A percentile compares a stretch with the other conserved stretches of the same genome.
Evolutionary conservation across 2,888 invertebrate species (phyloP).

Genomic region (Chloroclystis v-ata): DNA sequence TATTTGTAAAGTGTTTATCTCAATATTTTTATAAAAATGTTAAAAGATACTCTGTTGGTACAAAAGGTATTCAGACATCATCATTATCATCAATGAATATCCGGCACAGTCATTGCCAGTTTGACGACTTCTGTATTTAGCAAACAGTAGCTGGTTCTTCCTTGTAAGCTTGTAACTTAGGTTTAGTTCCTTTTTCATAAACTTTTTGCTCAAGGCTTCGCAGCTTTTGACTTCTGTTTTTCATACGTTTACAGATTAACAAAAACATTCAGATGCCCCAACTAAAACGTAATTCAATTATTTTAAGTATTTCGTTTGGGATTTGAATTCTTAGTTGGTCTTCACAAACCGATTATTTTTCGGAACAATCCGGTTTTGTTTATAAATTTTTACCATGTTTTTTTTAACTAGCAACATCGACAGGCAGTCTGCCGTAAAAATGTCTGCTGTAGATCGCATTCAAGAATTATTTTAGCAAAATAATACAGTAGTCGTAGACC

Average conservation of each 20-base stretch:
- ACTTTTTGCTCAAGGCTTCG: no score
- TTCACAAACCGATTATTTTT: not conserved
- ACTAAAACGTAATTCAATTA: no score
- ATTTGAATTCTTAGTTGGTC: no score
- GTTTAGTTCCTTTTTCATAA: not conserved
- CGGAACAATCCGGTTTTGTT: conserved; percentile 22
- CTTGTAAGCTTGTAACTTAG: no score
- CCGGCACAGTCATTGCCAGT: conserved; percentile 68
- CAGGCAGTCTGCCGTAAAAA: conserved; percentile 59
- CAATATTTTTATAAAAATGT: no score
- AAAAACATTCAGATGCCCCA: no score
- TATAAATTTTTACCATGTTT: conserved; percentile 3
- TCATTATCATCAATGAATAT: conserved; percentile 29
- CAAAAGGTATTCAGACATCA: not conserved
- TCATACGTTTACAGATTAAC: no score
- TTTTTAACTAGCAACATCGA: conserved; percentile 37
- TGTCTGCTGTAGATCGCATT: conserved; percentile 68
- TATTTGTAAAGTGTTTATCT: not conserved
- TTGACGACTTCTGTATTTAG: conserved; percentile 74
- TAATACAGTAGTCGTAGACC: conserved; percentile 50
- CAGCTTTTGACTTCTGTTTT: no score
- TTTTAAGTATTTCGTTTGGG: no score
- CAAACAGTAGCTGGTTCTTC: conserved; percentile 54
- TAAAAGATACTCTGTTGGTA: conserved; percentile 2
- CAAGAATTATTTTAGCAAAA: conserved; percentile 58